Percentiles rank a stretch among this genome's conserved stretches.
Conservation (phyloP, 2,113 vertebrate genomes). For the Ivindomyrus marchei region DNA sequence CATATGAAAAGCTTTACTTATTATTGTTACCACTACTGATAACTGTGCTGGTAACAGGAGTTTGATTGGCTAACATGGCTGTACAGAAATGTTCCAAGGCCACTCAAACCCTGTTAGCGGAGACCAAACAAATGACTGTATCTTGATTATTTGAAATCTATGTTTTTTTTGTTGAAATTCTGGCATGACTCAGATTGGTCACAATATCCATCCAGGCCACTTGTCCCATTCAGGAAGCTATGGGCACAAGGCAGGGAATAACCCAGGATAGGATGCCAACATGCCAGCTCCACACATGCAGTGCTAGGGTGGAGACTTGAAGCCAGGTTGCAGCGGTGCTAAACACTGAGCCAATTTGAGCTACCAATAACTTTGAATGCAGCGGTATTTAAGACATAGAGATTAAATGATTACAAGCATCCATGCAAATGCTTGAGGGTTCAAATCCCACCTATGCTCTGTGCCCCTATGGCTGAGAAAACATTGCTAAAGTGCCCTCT, state of each 20-base stretch:
- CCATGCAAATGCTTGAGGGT: background rate
- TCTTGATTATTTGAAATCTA: background rate
- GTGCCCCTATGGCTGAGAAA: background rate
- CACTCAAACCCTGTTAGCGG: background rate
- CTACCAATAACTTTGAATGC: background rate
- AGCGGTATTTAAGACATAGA: background rate
- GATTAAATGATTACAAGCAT: background rate
- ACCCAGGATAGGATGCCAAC: background rate
- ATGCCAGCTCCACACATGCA: background rate
- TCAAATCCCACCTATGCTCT: background rate
- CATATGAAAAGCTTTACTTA: background rate
- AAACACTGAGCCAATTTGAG: background rate
- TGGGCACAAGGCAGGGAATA: background rate
- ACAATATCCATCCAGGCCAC: background rate
- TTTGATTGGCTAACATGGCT: background rate
- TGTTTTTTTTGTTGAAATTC: background rate
- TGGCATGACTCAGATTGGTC: background rate
- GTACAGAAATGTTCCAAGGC: background rate
- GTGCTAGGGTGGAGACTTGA: background rate
- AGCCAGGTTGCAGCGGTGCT: background rate
- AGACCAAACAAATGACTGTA: background rate
- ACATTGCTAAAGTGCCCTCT: background rate
- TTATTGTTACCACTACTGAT: background rate
- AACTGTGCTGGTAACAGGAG: background rate
- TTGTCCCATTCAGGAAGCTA: background rate